phyloP scores from a whole-genome alignment of 2,888 invertebrate species.

The Machimus rusticus region DNA sequence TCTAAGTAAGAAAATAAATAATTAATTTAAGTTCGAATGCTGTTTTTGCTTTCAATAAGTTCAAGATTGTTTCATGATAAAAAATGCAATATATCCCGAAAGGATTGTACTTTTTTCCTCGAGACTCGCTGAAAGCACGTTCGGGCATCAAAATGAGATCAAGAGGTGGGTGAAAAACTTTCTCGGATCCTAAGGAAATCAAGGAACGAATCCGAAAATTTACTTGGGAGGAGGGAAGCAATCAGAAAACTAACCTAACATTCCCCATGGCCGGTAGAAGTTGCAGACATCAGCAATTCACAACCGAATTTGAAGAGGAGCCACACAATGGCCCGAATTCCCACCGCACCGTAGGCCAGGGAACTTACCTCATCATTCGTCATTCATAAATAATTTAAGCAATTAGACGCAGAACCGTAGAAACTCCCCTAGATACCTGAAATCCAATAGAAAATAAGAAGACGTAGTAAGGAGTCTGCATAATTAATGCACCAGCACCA shows the following conservation, averaged over 20 bases:
- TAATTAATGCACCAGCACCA: slow-evolving; percentile 27
- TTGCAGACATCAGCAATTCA: slow-evolving; percentile 3
- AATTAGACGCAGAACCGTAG: slow-evolving; percentile 39
- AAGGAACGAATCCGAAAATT: neutral
- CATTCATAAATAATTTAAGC: slow-evolving; percentile 48
- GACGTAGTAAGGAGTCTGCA: slow-evolving; percentile 5
- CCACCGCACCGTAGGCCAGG: slow-evolving; percentile 8
- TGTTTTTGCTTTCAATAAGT: neutral
- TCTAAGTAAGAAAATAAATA: neutral
- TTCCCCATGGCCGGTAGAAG: neutral
- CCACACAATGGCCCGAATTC: slow-evolving; percentile 13
- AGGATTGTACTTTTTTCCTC: neutral
- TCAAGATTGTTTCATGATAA: neutral
- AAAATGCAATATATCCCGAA: neutral
- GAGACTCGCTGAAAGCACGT: neutral
- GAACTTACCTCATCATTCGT: slow-evolving; percentile 43
- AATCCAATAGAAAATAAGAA: slow-evolving; percentile 35
- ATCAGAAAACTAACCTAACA: neutral
- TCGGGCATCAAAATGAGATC: neutral
- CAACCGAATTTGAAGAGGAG: neutral
- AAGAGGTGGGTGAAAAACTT: neutral
- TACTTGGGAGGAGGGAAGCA: neutral
- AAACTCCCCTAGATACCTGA: slow-evolving; percentile 30
- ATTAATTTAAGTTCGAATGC: neutral
- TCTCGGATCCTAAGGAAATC: neutral